Conservation (phyloP, 1,140 invertebrate species). For the Heterodera schachtii region DNA sequence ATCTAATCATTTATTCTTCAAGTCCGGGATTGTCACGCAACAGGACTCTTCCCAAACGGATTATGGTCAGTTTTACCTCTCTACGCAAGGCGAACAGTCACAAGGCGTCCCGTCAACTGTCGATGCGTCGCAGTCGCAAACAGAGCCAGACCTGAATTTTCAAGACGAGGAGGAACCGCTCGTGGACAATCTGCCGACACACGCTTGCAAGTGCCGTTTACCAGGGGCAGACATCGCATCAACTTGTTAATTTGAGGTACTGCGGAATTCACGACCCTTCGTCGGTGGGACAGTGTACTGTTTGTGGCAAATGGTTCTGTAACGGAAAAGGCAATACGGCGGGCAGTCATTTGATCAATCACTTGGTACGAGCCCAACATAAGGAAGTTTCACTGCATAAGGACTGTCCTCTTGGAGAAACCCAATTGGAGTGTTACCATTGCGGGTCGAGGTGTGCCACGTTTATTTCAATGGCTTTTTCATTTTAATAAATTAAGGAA, state of each 20-base stretch:
- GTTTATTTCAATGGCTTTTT: not conserved
- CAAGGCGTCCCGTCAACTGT: conserved; percentile 6
- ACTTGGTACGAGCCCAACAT: conserved; percentile 94
- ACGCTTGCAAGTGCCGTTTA: conserved; percentile 58
- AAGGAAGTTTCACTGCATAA: conserved; percentile 97
- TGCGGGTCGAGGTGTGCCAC: conserved; percentile 81
- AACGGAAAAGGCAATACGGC: conserved; percentile 97
- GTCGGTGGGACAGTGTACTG: conserved; percentile 95
- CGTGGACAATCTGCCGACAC: conserved; percentile 51
- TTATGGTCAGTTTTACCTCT: conserved; percentile 3
- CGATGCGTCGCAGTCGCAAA: conserved; percentile 19
- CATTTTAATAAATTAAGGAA: conserved; percentile 69
- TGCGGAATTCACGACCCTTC: conserved; percentile 97
- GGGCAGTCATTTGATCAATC: conserved; percentile 97
- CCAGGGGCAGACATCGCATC: not conserved
- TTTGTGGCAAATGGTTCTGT: conserved; percentile 99
- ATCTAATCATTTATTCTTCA: not conserved
- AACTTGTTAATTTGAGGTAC: conserved; percentile 69
- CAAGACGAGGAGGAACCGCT: conserved; percentile 47
- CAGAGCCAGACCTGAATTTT: conserved; percentile 41
- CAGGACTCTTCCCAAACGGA: conserved; percentile 21
- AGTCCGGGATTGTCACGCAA: conserved; percentile 29
- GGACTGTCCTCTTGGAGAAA: conserved; percentile 95
- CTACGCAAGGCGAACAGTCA: conserved; percentile 25
- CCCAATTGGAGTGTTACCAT: conserved; percentile 95